Evolutionary conservation across 2,113 vertebrate genomes (phyloP).

Genomic region (Motacilla tschutschensis): DNA sequence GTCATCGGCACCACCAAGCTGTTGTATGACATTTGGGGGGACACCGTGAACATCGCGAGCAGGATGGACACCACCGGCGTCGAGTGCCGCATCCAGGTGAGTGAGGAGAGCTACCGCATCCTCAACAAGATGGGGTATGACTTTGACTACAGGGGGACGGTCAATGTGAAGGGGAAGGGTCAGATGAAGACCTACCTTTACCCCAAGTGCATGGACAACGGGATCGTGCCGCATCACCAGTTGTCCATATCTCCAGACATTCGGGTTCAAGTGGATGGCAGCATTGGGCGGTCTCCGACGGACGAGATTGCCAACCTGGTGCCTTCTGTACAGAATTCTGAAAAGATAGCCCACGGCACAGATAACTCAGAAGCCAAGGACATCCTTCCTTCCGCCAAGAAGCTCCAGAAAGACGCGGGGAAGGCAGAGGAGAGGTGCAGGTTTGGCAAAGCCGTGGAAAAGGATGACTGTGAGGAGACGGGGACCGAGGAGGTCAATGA

Average conservation of each 20-base stretch:
- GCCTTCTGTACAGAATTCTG: slow-evolving; percentile 72
- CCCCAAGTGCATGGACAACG: slow-evolving; percentile 86
- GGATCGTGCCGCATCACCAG: slow-evolving; percentile 82
- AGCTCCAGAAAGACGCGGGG: slow-evolving; percentile 49
- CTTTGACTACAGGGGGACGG: slow-evolving; percentile 96
- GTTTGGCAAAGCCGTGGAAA: slow-evolving; percentile 56
- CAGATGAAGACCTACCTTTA: slow-evolving; percentile 99
- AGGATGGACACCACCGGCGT: slow-evolving; percentile 97
- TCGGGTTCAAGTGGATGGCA: slow-evolving; percentile 95
- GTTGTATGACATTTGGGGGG: slow-evolving; percentile 97
- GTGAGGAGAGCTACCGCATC: slow-evolving; percentile 92
- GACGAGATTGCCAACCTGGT: slow-evolving; percentile 92
- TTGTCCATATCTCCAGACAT: slow-evolving; percentile 92
- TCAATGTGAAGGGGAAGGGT: slow-evolving; percentile 97
- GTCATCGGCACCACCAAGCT: slow-evolving; percentile 98
- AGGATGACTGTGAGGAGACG: slow-evolving; percentile 66
- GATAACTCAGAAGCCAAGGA: slow-evolving; percentile 65
- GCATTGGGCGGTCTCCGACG: slow-evolving; percentile 95
- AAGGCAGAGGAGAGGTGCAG: slow-evolving; percentile 56
- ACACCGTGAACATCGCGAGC: slow-evolving; percentile 98
- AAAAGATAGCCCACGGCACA: slow-evolving; percentile 55
- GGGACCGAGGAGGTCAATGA: slow-evolving; percentile 77
- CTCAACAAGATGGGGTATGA: slow-evolving; percentile 91
- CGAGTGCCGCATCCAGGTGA: slow-evolving; percentile 96
- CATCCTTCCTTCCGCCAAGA: slow-evolving; percentile 45